Percentiles rank a stretch among this genome's conserved stretches.
phyloP scores from a whole-genome alignment of 2,888 invertebrate genomes.

The Cloeon dipterum region DNA sequence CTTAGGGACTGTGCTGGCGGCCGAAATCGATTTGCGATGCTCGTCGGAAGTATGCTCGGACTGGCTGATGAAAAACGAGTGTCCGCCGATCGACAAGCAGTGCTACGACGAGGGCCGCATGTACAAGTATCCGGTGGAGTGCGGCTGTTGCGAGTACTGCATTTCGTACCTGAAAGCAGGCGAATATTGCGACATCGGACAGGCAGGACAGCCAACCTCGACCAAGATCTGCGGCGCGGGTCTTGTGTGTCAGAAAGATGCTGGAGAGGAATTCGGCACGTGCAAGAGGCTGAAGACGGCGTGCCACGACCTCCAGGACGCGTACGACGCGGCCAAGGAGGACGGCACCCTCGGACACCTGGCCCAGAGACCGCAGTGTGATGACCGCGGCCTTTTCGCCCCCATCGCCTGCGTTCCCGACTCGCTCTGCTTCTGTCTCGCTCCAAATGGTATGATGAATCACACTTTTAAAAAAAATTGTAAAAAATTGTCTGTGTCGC shows the following conservation, averaged over 20 bases:
- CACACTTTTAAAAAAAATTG: too few species aligned
- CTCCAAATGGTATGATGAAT: neutral
- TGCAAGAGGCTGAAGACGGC: slow-evolving; percentile 20
- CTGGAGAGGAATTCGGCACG: slow-evolving; percentile 14
- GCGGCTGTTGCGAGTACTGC: slow-evolving; percentile 1
- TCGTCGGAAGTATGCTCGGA: neutral
- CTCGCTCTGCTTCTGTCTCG: slow-evolving; percentile 38
- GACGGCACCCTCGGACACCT: slow-evolving; percentile 26
- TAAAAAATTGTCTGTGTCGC: too few species aligned
- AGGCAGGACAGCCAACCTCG: slow-evolving; percentile 15
- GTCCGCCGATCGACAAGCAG: neutral
- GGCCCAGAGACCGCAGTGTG: slow-evolving; percentile 32
- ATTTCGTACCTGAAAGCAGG: neutral
- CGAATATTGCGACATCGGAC: neutral
- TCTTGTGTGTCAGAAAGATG: slow-evolving; percentile 20
- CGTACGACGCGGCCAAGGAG: slow-evolving; percentile 24
- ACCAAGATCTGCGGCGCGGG: slow-evolving; percentile 34
- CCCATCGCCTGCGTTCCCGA: slow-evolving; percentile 36
- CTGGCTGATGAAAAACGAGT: slow-evolving; percentile 1
- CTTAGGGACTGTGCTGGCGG: too few species aligned
- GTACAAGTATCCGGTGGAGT: neutral
- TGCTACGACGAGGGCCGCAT: neutral
- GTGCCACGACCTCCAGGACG: slow-evolving; percentile 16
- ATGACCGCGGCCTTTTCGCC: slow-evolving; percentile 32
- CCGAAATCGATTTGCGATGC: neutral